Evolutionary conservation across 2,113 vertebrate species (phyloP).

Genomic region (Xiphorhynchus elegans): DNA sequence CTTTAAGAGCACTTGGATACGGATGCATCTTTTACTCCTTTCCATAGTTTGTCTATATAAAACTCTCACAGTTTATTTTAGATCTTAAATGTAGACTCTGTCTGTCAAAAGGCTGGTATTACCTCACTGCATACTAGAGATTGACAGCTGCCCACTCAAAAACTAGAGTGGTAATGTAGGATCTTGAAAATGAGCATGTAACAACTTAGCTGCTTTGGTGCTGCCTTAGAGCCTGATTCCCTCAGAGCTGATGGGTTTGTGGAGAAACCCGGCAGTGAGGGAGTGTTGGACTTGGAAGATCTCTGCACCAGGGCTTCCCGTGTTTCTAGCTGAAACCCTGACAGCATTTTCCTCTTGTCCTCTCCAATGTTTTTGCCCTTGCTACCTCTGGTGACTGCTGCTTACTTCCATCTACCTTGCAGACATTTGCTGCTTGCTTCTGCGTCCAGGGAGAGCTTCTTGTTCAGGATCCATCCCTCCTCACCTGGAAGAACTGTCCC

Average conservation of each 20-base stretch:
- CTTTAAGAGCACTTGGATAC: neutral
- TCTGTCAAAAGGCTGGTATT: conserved; percentile 55
- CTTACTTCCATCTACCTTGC: neutral
- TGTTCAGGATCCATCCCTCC: neutral
- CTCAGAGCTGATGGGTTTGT: neutral
- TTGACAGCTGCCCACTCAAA: conserved; percentile 54
- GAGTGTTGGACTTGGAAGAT: neutral
- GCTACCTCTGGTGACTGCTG: neutral
- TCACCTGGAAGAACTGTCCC: neutral
- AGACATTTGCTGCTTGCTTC: neutral
- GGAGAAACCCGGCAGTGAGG: neutral
- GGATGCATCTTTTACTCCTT: conserved; percentile 27
- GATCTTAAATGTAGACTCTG: conserved; percentile 37
- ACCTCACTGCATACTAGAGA: conserved; percentile 1
- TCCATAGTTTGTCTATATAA: conserved; percentile 51
- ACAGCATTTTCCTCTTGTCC: neutral
- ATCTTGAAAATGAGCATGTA: neutral
- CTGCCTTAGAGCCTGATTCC: neutral
- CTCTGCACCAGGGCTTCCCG: neutral
- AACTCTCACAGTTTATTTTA: conserved; percentile 5
- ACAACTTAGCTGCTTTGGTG: neutral
- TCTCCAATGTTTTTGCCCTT: neutral
- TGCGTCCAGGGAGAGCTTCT: neutral
- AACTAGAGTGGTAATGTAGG: neutral
- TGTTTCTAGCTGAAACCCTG: neutral